Base-by-base conservation (phyloP, 2,888 invertebrate genomes). In the Chrysolina oricalcia region DNA sequence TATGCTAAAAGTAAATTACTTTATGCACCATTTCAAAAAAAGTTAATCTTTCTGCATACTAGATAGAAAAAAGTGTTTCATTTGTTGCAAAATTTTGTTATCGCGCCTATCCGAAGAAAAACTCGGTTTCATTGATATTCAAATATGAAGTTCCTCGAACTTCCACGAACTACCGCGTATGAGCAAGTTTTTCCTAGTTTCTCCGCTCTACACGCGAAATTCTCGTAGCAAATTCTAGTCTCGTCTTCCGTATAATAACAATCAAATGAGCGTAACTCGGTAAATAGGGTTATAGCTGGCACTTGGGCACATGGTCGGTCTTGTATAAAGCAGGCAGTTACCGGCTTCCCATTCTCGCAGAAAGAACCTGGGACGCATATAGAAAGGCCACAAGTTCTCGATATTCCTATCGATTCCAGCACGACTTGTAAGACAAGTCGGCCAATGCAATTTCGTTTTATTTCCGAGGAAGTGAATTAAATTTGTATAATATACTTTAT, bases 221-320 rank as follows among this genome's bases (percentile, higher is more conserved):
- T 35, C 59, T 4, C 35, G 48, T 78, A 72, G 48, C 41, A n/a
- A 72, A 83, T 83, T 80, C 83, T 77, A 76, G 77, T 80, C 83
- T 74, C 79, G 81, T 72, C 50, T 75, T 70, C 71, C 72, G 79
- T 75, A 79, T 81, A 83, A 83, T 84, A 84, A 84, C 84, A 83
- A 83, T 84, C 84, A 84, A 84, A 84, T 83, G 81, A 83, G 80
- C 82, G 82, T 83, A 84, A 82, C 81, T 81, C 80, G 79, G 81
- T 81, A 81, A 84, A 84, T 80, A 81, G 72, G 74, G 80, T 84
- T 82, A 83, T 80, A 75, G 81, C 73, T 76, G 74, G 77, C 79
- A 74, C 75, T 81, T 81, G 75, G 80, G 76, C 79, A 74, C 75
- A 80, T 81, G 74, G 80, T 66, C 78, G 77, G 73, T 83, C 78